These are phyloP conservation scores for Drepana falcataria DNA, from an alignment of 2,888 invertebrate genomes.

Conservation along the genomic window DNA sequence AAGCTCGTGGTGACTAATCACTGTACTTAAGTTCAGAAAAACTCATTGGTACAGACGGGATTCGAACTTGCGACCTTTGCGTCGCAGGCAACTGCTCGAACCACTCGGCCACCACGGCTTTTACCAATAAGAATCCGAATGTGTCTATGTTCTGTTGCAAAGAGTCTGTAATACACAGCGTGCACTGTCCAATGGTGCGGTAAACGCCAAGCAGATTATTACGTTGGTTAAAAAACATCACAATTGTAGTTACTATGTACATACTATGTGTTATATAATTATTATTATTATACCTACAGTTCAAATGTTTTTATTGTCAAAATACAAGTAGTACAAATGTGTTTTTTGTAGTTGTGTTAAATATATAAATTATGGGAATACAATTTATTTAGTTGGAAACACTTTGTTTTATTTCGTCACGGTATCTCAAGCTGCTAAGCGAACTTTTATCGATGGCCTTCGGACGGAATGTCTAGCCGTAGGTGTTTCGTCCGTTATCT, in stretches of 20 bases:
- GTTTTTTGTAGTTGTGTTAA: constrained; percentile 45
- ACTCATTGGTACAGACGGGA: too few relatives aligned
- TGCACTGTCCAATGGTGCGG: too few relatives aligned
- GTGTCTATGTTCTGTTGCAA: too few relatives aligned
- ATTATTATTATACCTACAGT: constrained; percentile 13
- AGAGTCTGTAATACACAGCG: too few relatives aligned
- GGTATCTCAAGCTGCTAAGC: constrained; percentile 4
- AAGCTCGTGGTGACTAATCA: too few relatives aligned
- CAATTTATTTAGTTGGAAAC: constrained; percentile 49
- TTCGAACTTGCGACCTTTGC: too few relatives aligned
- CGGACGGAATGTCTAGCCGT: constrained; percentile 3
- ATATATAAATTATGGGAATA: constrained; percentile 39
- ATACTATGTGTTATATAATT: constrained; percentile 3
- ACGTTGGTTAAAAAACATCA: too few relatives aligned
- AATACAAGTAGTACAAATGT: constrained; percentile 48
- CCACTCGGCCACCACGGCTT: too few relatives aligned
- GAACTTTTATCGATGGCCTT: not conserved
- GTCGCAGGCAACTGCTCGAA: too few relatives aligned
- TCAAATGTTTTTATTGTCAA: constrained; percentile 23
- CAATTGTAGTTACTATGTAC: not conserved
- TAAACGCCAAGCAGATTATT: too few relatives aligned
- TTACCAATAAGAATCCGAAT: too few relatives aligned
- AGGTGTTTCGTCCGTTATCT: constrained; percentile 38
- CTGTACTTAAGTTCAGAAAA: too few relatives aligned
- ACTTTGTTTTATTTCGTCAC: constrained; percentile 44